Base-by-base conservation (phyloP, 2,888 invertebrate species). In the Agriotes lineatus region DNA sequence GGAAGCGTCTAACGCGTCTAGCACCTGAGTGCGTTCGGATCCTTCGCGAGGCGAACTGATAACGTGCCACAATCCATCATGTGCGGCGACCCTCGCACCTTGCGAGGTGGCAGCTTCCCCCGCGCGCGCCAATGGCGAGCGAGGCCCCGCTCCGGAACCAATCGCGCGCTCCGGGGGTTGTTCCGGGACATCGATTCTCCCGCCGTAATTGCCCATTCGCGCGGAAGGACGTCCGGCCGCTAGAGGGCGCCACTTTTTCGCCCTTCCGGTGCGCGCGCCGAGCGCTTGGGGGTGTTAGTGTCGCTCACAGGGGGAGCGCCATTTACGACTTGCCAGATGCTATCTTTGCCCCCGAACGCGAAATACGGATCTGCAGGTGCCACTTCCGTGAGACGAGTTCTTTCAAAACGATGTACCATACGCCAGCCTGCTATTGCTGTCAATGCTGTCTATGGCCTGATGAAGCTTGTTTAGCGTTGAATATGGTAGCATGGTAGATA, bases 241-340 rank as follows among this genome's bases (percentile, higher is more conserved):
- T 75, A 83, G 85, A 83, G 84, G 83, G 83, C 81, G 83, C 82
- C 82, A 83, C 79, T 67, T 67, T 70, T 72, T 70, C 71, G 74
- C 74, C 71, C 70, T 64, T 67, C 66, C 70, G 75, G 60, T 76
- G 79, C 71, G 72, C 69, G 71, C 65, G 72, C 69, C 71, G 63
- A 42, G 69, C 73, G 72, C 73, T 74, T 70, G 74, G 61, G 73
- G 73, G 74, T 73, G 75, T 72, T 72, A 52, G 71, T 71, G 74
- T 75, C 75, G n/a, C 62, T 58, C 57, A 37, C 22, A 42, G 14
- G 56, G 56, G 67, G 54, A 63, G 71, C 73, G 74, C 73, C 74
- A 73, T 73, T 72, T 68, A 54, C 22, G 54, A 69, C 44, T 63
- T 59, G 20, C 12, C 58, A 65, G 65, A 65, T 65, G 50, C 25